Base-by-base conservation (phyloP, 2,888 invertebrate species). In the Pimpla rufipes region DNA sequence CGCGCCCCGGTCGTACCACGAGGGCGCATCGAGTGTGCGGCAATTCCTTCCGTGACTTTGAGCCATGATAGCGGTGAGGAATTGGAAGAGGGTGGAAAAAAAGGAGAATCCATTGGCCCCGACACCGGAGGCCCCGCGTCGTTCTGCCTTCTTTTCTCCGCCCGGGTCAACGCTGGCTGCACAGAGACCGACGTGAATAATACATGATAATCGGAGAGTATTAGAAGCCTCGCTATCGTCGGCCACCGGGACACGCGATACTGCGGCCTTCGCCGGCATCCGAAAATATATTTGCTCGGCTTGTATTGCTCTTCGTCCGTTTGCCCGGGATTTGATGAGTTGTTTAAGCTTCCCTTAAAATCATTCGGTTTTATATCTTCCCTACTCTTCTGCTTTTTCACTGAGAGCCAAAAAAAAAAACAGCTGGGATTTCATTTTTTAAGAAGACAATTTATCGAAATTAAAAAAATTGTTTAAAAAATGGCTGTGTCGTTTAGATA, bases 291-390 rank as follows among this genome's bases (percentile, higher is more conserved):
- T 70, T 55, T 70, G 10, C 70, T 40, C 16, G 16, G 37, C 62
- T 18, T n/a, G 35, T 37, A 21, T 11, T 23, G 37, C n/a, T 37
- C 37, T 40, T 62, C 16, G 29, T 37, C 6, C 10, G 62, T 40
- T 59, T 73, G 89, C 87, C 88, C 88, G 70, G 79, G 66, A 84
- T 86, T 87, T 89, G 87, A 90, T 86, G 87, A 87, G 90, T 89
- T 90, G 87, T 87, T 90, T 86, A 90, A 86, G 75, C 73, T 59
- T 5, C n/a, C 8, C 5, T 35, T 40, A 45, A 62, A 74, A 50
- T 50, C 7, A 18, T 52, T 68, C 11, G 13, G 1, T 29, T 23
- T 55, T 21, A 13, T 55, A 23, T 23, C 55, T n/a, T n/a, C n/a
- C n/a, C n/a, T n/a, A n/a, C n/a, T n/a, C n/a, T n/a, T n/a, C n/a